Evolutionary conservation across 2,113 vertebrate species (phyloP).

Genomic region (Tachuris rubrigastra): DNA sequence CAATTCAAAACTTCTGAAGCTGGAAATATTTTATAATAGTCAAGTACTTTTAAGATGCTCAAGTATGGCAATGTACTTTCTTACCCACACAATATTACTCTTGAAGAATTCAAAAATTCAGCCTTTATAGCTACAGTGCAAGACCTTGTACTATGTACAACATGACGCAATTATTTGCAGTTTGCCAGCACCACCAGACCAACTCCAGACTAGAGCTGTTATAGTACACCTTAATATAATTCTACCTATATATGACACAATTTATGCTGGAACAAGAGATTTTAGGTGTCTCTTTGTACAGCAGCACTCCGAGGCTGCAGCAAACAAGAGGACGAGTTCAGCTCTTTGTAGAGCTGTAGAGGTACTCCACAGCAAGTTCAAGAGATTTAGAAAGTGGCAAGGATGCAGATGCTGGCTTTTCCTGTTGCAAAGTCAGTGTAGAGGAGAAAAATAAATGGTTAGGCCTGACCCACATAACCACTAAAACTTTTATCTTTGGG

Average conservation of each 20-base stretch:
- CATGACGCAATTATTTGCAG: background rate
- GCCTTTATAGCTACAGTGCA: background rate
- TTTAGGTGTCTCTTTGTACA: background rate
- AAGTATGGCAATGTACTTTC: background rate
- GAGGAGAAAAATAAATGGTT: background rate
- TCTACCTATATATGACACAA: background rate
- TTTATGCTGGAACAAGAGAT: background rate
- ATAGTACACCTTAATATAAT: background rate
- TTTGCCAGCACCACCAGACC: background rate
- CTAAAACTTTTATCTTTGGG: background rate
- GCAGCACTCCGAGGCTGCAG: background rate
- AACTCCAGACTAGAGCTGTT: background rate
- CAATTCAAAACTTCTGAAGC: background rate
- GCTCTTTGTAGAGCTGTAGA: background rate
- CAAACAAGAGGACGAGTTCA: background rate
- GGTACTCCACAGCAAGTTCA: background rate
- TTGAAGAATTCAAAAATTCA: background rate
- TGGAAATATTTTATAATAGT: background rate
- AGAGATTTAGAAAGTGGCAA: background rate
- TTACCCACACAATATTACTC: background rate
- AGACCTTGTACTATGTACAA: background rate
- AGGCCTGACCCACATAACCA: accelerated
- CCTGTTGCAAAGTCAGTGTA: background rate
- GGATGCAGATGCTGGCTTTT: background rate
- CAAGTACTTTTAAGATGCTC: background rate